Base-by-base conservation (phyloP, 1,140 invertebrate species). In the Musca domestica region DNA sequence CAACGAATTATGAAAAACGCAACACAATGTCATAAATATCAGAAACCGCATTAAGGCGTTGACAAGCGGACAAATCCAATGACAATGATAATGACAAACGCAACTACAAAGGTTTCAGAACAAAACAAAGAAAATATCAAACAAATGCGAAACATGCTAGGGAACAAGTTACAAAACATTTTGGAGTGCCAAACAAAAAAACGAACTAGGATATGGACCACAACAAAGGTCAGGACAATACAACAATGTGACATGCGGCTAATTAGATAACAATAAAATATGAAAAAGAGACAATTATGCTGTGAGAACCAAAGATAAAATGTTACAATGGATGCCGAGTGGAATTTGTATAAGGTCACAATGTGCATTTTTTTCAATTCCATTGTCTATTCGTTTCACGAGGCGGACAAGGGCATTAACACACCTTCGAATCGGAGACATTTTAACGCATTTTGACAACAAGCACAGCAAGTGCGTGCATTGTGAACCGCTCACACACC, bases 401-500 rank as follows among this genome's bases (percentile, higher is more conserved):
- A 5, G 34, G 10, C 34, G 10, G 34, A 34, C 6, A 61, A 61
- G 17, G 34, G 27, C 46, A 58, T 27, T 49, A 52, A 63, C 47
- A 22, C 47, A 64, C 17, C 56, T 48, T 19, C 22, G 19, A 61
- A 56, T 12, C 48, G 14, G 52, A 41, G 34, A 67, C 34, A 61
- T 61, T 67, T 61, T 63, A 48, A 67, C 46, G 66, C 66, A 61
- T 49, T 67, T 63, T 61, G 22, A 64, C 61, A 68, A 64, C 58
- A 68, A 64, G 51, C 61, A 23, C 61, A 10, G 49, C 58, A 54
- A 49, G 51, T 46, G 17, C 34, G 22, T 23, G 27, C 14, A 23
- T 41, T 41, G 34, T 9, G 34, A 9, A 41, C 34, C 34, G 12
- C 34, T 10, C 34, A 41, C n/a, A 61, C 20, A 61, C 2, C n/a